Evolutionary conservation across 2,113 vertebrate species (phyloP), one percentile per base, ranked within the genome.

Genomic region (Piaya cayana): DNA sequence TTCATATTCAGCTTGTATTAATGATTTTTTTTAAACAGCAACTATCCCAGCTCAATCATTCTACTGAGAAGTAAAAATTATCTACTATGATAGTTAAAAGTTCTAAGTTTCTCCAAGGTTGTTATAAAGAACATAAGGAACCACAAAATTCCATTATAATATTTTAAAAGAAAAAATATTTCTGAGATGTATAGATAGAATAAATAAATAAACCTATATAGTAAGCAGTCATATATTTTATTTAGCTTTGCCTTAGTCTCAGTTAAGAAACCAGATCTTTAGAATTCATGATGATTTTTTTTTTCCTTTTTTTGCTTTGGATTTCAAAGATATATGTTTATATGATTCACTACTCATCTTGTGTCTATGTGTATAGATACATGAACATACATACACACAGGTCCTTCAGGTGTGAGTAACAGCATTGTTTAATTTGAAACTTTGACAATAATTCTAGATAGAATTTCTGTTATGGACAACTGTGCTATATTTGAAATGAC

Each of bases 1-100:
- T 89, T 76, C 14, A 67, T 67, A 86, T 96, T 84, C 49, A 53
- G 12, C 37, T 55, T 63, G 11, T 50, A 45, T 77, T 84, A 78
- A 74, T 70, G 20, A 63, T 37, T 79, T 78, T 78, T 60, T 69
- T 90, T 23, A n/a, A 86, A 47, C 45, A 16, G 30, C 9, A 92
- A 83, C 72, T 79, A 88, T 52, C n/a, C 68, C 39, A 37, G 34
- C 68, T 21, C 26, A 68, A 10, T 52, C 58, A 72, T 70, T 80
- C 27, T 30, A 47, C 49, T 43, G 36, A 79, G 43, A 68, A 56
- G 18, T 43, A 88, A 52, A 21, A 65, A 7, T 9, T 64, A 7
- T 47, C 43, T 82, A 36, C 11, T 58, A 47, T 25, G 36, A 88
- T 72, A 90, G 68, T 71, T 55, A 72, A 39, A n/a, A 60, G 30